Evolutionary conservation across 2,888 invertebrate genomes (phyloP), one percentile per base, ranked within the genome.

Genomic region (Drosophila helvetica): DNA sequence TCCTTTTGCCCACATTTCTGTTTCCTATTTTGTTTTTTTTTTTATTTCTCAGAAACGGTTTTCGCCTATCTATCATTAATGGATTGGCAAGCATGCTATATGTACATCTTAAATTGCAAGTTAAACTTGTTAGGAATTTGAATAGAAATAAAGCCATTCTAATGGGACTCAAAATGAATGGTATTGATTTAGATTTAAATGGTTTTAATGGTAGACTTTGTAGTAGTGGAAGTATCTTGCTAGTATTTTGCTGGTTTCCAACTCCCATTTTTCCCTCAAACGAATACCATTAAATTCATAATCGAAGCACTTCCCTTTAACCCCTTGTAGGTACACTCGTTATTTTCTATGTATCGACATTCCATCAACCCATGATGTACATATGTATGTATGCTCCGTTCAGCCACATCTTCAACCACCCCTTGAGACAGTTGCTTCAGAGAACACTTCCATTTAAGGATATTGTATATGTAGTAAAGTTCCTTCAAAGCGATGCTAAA

Each of bases 401-500:
- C n/a, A 12, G 8, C 18, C 45, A 55, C 45, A 17, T 52, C 38
- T 27, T 4, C 19, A 10, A 2, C n/a, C 38, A 9, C 10, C n/a
- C 19, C 12, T 38, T 38, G 38, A 38, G n/a, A 15, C 38, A 15
- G 33, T 38, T 47, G 53, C 27, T 45, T 17, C 27, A 64, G 30
- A 19, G 33, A 27, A 38, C 45, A 33, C 50, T 55, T 33, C 45
- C 68, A 42, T 45, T 68, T 51, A 22, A 5, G 33, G 10, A 73
- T 53, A 52, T 33, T 53, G 47, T 33, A 71, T 5, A 22, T 22
- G 22, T 56, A 53, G 70, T 57, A 64, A 72, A 72, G 73, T 64
- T 50, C 64, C 56, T 71, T 63, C 64, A 74, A 80, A 84, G 85
- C 87, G 66, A 70, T 84, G 6, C n/a, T 78, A 71, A 72, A 82